phyloP scores from a whole-genome alignment of 2,797 vertebrate species.

The Octomys mimax region DNA sequence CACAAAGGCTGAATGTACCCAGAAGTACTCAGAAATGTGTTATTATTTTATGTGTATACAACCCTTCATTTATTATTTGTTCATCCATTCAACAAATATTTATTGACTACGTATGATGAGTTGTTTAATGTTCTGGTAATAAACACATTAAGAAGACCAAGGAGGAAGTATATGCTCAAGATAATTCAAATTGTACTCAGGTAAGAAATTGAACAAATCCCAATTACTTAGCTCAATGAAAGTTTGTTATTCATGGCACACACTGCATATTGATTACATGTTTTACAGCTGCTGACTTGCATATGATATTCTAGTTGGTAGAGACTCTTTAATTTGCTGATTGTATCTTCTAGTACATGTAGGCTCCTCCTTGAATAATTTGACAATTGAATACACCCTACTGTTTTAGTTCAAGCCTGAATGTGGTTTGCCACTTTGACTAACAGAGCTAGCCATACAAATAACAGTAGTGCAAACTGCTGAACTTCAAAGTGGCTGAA shows the following conservation, averaged over 20 bases:
- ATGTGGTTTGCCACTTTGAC: not conserved
- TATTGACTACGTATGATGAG: not conserved
- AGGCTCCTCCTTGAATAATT: not conserved
- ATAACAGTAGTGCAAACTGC: not conserved
- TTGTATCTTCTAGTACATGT: not conserved
- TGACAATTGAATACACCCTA: not conserved
- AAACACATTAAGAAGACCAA: not conserved
- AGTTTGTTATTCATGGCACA: not conserved
- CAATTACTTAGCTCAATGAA: not conserved
- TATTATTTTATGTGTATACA: not conserved
- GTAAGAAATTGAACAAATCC: not conserved
- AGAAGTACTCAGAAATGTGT: not conserved
- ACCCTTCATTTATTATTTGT: not conserved
- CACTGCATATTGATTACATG: not conserved
- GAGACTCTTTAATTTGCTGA: not conserved
- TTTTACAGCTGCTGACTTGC: not conserved
- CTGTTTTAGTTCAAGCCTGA: not conserved
- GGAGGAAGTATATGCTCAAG: not conserved
- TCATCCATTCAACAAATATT: not conserved
- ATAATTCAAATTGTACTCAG: not conserved
- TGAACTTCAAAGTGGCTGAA: not conserved
- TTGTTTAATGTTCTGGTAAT: not conserved
- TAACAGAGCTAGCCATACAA: not conserved
- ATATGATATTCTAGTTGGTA: not conserved
- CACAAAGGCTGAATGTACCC: not conserved